These are phyloP conservation scores for Sorex araneus DNA, from an alignment of 2,113 vertebrate genomes.

Conservation along the genomic window DNA sequence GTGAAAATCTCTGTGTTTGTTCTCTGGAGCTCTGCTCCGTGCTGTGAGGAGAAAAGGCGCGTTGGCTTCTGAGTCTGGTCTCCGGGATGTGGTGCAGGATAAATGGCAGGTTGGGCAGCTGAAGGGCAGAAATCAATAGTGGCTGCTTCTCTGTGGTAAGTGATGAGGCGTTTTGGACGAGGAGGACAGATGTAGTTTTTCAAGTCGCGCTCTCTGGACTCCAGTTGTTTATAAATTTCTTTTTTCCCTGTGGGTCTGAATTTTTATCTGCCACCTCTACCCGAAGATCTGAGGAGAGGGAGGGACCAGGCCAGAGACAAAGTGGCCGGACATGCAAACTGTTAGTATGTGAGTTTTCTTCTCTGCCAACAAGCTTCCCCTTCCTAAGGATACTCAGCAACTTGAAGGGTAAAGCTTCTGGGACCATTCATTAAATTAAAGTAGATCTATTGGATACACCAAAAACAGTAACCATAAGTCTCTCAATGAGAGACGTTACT, in stretches of 20 bases:
- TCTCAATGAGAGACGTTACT: no score
- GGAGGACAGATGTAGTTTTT: slow-evolving; percentile 64
- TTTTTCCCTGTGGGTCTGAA: not conserved
- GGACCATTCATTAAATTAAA: slow-evolving; percentile 27
- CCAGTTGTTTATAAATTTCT: slow-evolving; percentile 41
- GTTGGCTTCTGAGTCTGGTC: not conserved
- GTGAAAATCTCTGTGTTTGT: not conserved
- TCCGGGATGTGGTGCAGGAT: slow-evolving; percentile 63
- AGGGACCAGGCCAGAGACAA: not conserved
- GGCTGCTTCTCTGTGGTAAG: slow-evolving; percentile 20
- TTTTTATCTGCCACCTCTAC: not conserved
- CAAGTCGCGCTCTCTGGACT: slow-evolving; percentile 6
- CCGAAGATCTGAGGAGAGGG: not conserved
- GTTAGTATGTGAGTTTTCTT: slow-evolving; percentile 25
- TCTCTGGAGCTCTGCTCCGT: not conserved
- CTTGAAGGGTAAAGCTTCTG: not conserved
- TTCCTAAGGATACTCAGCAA: not conserved
- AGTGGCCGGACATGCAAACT: not conserved
- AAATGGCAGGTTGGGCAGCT: slow-evolving; percentile 57
- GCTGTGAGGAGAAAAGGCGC: not conserved
- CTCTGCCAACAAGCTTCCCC: not conserved
- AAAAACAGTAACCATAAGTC: no score
- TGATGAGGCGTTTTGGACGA: slow-evolving; percentile 4
- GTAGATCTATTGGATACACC: no score
- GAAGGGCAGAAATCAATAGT: slow-evolving; percentile 68